Base-by-base conservation (phyloP, 2,797 vertebrate species). In the Crocidura indochinensis region DNA sequence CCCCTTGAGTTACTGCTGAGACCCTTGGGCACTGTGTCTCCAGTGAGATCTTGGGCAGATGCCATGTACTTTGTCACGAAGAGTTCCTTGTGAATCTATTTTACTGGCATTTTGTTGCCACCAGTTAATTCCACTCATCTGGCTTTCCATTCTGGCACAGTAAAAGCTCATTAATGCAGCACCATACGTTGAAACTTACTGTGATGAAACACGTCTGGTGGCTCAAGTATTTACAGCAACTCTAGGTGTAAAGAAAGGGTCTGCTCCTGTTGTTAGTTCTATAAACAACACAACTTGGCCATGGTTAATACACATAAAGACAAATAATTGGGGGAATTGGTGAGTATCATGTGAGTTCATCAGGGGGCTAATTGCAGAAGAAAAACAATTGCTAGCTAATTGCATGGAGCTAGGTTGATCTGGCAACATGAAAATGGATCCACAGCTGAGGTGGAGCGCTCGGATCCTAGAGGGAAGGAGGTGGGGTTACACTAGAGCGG, bases 91-190 rank as follows among this genome's bases (percentile, higher is more conserved):
- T 44, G 17, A 81, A 62, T 93, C 85, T 86, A 64, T 90, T 94
- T 95, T 77, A 74, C 27, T 90, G 26, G 65, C 53, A 11, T 93
- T 96, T 38, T 73, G 82, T 87, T 92, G 27, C 5, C 22, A 2
- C 71, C 74, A 49, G 24, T 74, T 0, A 75, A 89, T 76, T 83
- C 62, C 26, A 51, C 85, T 12, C 91, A 78, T 82, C 26, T 47
- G 89, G 12, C 62, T 87, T 90, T 87, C 44, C 11, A 19, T 83
- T 80, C 84, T 44, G 83, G 76, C 72, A 22, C n/a, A 87, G 46
- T 75, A 65, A 91, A 85, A 79, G 53, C 62, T 80, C 51, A 79
- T 88, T 90, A 91, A 79, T 75, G 89, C 67, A 91, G 4, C 81
- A 24, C 88, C 26, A 79, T 64, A 68, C 83, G 72, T 69, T 79